Evolutionary conservation across 1,140 invertebrate genomes (phyloP), one percentile per base, ranked within the genome.

Genomic region (Pentalonia nigronervosa): DNA sequence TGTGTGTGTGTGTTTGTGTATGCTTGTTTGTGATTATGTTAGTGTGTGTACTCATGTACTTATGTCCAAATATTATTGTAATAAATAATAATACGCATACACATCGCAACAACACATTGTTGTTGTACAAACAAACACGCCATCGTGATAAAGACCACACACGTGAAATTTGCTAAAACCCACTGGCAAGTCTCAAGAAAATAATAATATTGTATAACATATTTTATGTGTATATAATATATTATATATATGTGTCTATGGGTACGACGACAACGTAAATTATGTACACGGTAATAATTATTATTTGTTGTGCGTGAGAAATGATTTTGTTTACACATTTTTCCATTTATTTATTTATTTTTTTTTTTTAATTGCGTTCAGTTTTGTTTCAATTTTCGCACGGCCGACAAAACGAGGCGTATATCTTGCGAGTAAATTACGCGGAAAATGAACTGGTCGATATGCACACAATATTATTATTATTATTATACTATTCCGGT

Each of bases 251-350:
- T 34, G 34, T 30, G 8, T 45, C 30, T 86, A 20, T 50, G 1
- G 7, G 1, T 84, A 50, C 47, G 86, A 88, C 45, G 86, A 88
- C 86, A 50, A 88, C 47, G 47, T 50, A 50, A 30, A 87, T 87
- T 47, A 47, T n/a, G 84, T 47, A 47, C 84, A 87, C 25, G 0
- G 47, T 50, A 90, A 90, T 90, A 36, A 89, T 48, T 56, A 90
- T 88, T 87, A 87, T 87, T 88, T 21, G 30, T 56, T 53, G n/a
- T 56, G 48, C 88, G 88, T 56, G 88, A 90, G 88, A 90, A 90
- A 90, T 30, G 88, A 90, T 90, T 90, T 56, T 56, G 88, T 56
- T 90, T 90, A 90, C 50, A 90, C 88, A 56, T 56, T 88, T 90
- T 47, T 87, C 20, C n/a, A 23, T n/a, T 41, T 60, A 60, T 60